Percentiles rank a stretch among this genome's conserved stretches.
These are phyloP conservation scores for Drosophila barbarae DNA, from an alignment of 2,888 invertebrate genomes.

Conservation along the genomic window DNA sequence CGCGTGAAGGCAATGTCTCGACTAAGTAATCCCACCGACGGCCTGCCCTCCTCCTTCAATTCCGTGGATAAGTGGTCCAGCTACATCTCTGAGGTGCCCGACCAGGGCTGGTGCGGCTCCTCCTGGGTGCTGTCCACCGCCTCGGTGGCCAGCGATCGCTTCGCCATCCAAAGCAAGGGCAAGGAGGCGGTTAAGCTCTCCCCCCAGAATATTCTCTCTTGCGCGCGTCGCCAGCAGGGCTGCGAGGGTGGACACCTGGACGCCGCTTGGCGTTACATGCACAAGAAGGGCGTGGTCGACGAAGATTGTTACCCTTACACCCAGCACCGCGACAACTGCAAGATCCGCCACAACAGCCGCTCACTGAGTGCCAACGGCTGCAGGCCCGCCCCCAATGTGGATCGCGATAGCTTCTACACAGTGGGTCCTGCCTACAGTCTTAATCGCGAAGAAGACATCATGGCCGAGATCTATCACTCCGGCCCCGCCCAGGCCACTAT, in stretches of 20 bases:
- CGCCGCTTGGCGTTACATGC: constrained; percentile 93
- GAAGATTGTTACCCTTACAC: constrained; percentile 92
- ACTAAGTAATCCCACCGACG: constrained; percentile 66
- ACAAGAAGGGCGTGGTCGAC: constrained; percentile 89
- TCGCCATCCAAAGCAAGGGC: constrained; percentile 92
- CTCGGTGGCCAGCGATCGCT: constrained; percentile 89
- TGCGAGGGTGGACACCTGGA: constrained; percentile 95
- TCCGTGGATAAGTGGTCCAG: constrained; percentile 87
- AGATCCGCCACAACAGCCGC: constrained; percentile 81
- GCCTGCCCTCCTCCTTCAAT: constrained; percentile 88
- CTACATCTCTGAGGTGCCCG: constrained; percentile 85
- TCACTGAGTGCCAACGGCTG: constrained; percentile 82
- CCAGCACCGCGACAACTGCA: constrained; percentile 84
- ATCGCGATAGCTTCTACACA: constrained; percentile 84
- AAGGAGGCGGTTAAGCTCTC: constrained; percentile 86
- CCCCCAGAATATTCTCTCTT: constrained; percentile 92
- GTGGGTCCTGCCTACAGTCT: constrained; percentile 89
- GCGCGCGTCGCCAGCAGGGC: constrained; percentile 89
- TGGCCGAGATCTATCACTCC: constrained; percentile 92
- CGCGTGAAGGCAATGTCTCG: constrained; percentile 79
- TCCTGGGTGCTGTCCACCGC: constrained; percentile 96
- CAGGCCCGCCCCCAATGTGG: constrained; percentile 73
- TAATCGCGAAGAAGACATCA: constrained; percentile 89
- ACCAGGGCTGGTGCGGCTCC: constrained; percentile 89
- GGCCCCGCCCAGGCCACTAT: constrained; percentile 97